phyloP scores from a whole-genome alignment of 2,113 vertebrate species.

The Neogale vison region DNA sequence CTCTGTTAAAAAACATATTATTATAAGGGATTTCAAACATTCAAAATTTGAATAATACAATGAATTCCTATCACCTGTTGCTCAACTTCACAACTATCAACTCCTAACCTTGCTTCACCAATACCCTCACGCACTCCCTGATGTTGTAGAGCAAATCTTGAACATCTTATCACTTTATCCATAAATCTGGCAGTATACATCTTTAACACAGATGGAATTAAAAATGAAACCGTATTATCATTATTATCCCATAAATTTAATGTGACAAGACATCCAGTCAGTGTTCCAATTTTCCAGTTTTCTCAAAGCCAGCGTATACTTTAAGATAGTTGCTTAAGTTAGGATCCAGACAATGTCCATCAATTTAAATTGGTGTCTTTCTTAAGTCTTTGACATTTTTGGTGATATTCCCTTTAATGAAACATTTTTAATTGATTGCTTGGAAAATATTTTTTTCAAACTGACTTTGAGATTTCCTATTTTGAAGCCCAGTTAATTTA shows the following conservation, averaged over 20 bases:
- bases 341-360: neutral
- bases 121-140: neutral
- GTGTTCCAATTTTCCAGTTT: neutral
- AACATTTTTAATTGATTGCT: neutral
- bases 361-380: neutral
- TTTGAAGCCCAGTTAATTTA: constrained; percentile 34
- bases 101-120: neutral
- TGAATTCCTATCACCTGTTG: neutral
- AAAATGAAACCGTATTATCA: neutral
- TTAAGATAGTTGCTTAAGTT: neutral
- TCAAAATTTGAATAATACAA: neutral
- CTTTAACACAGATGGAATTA: neutral
- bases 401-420: neutral
- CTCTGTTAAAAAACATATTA: neutral
- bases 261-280: neutral
- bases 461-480: neutral
- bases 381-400: neutral
- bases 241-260: neutral
- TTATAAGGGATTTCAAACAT: neutral
- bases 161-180: neutral
- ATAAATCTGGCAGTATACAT: neutral
- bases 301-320: neutral
- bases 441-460: neutral
- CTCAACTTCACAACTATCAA: neutral
- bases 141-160: constrained; percentile 27